Conservation (phyloP, 2,888 invertebrate genomes). For the Mesoligia furuncula region DNA sequence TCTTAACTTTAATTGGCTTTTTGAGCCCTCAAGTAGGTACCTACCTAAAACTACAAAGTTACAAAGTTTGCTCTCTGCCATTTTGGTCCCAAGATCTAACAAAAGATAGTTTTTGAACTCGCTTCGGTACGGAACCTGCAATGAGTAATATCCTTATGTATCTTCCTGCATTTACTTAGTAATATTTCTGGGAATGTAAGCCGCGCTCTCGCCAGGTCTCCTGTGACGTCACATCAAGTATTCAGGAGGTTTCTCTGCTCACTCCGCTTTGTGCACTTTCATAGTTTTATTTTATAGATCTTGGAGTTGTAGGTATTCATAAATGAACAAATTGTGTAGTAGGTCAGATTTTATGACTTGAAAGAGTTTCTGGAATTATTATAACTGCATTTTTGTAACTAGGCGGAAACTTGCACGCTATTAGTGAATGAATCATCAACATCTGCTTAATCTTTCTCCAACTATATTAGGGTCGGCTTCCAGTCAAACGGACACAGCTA, state of each 20-base stretch:
- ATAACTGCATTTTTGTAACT: neutral
- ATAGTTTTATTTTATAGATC: constrained; percentile 14
- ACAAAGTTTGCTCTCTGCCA: neutral
- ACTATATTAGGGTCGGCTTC: too few species aligned
- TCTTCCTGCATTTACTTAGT: constrained; percentile 28
- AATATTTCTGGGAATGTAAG: constrained; percentile 31
- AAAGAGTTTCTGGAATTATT: neutral
- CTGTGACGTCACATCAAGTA: constrained; percentile 38
- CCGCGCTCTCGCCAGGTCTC: constrained; percentile 16
- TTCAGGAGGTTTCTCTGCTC: constrained; percentile 21
- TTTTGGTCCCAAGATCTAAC: neutral
- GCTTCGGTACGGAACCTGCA: neutral
- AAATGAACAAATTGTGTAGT: neutral
- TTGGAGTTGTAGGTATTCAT: neutral
- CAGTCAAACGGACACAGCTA: too few species aligned
- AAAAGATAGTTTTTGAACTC: neutral
- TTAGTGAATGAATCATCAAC: neutral
- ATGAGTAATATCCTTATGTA: constrained; percentile 29
- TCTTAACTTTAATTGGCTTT: neutral
- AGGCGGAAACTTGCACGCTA: neutral
- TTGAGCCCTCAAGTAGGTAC: neutral
- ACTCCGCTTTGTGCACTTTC: constrained; percentile 27
- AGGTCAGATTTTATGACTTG: too few species aligned
- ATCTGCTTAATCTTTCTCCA: too few species aligned
- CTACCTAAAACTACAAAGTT: constrained; percentile 8